These are phyloP conservation scores for Exephanes ischioxanthus DNA, from an alignment of 2,888 invertebrate species.

Conservation along the genomic window DNA sequence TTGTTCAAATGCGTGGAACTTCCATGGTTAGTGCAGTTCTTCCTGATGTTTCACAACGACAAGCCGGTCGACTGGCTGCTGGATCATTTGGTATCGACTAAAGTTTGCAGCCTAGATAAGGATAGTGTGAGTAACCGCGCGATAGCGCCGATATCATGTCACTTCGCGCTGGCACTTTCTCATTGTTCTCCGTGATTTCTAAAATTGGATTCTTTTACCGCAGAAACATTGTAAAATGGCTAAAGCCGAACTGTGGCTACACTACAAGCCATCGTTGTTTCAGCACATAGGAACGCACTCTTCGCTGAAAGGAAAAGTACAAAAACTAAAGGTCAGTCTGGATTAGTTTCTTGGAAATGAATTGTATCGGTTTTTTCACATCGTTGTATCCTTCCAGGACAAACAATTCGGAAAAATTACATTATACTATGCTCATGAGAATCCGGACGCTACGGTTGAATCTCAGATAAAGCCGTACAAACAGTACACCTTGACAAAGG, in stretches of 20 bases:
- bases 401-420: slow-evolving; percentile 94
- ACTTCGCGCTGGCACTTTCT: slow-evolving; percentile 20
- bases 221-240: slow-evolving; percentile 94
- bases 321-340: slow-evolving; percentile 92
- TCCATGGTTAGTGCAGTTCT: slow-evolving; percentile 94
- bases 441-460: slow-evolving; percentile 90
- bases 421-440: slow-evolving; percentile 92
- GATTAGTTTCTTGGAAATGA: background rate
- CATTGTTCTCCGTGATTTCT: background rate
- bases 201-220: slow-evolving; percentile 75
- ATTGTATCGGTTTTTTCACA: slow-evolving; percentile 10
- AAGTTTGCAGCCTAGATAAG: slow-evolving; percentile 94
- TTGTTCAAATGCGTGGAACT: slow-evolving; percentile 96
- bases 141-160: background rate
- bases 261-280: slow-evolving; percentile 96
- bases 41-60: slow-evolving; percentile 97
- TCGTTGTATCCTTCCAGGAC: slow-evolving; percentile 87
- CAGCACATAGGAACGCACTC: slow-evolving; percentile 98
- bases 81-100: slow-evolving; percentile 94
- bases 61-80: slow-evolving; percentile 99
- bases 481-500: slow-evolving; percentile 91
- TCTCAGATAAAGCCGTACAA: slow-evolving; percentile 93
- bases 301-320: slow-evolving; percentile 97
- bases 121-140: slow-evolving; percentile 87
- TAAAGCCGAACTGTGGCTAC: slow-evolving; percentile 92